Percentiles rank a stretch among this genome's conserved stretches.
These are phyloP conservation scores for Scrobipalpa costella DNA, from an alignment of 2,888 invertebrate species.

Conservation along the genomic window DNA sequence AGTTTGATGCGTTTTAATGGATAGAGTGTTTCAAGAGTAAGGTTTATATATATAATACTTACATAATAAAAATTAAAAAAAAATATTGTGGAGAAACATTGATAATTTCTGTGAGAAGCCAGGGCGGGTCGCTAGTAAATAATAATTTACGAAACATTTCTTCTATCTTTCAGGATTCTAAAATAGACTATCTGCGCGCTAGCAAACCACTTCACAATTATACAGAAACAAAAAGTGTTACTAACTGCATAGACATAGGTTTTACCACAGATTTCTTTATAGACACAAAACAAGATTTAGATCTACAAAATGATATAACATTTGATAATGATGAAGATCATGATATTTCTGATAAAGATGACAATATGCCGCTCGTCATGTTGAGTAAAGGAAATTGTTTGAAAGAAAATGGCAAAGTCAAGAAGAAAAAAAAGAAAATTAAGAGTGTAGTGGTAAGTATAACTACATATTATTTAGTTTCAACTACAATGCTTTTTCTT, in stretches of 20 bases:
- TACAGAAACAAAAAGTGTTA: background rate
- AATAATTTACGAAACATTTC: background rate
- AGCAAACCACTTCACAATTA: background rate
- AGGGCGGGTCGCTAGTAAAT: too few species aligned
- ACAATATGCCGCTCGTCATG: constrained; percentile 47
- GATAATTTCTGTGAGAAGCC: too few species aligned
- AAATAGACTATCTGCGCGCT: background rate
- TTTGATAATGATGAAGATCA: constrained; percentile 33
- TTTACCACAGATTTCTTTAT: background rate
- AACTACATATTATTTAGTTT: too few species aligned
- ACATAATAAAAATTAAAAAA: too few species aligned
- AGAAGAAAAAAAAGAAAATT: constrained; percentile 29
- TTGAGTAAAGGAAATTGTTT: constrained; percentile 34
- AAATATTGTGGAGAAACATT: too few species aligned
- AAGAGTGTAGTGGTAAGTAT: background rate
- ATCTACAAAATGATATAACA: constrained; percentile 17
- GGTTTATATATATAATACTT: too few species aligned
- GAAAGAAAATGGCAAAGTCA: constrained; percentile 24
- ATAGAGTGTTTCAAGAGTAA: too few species aligned
- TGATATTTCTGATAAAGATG: constrained; percentile 34
- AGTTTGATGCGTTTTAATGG: too few species aligned
- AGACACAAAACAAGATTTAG: background rate
- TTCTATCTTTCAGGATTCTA: background rate
- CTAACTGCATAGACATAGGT: background rate
- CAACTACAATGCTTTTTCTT: too few species aligned